Evolutionary conservation across 1,140 invertebrate species (phyloP).

Genomic region (Aradophagus sp.): DNA sequence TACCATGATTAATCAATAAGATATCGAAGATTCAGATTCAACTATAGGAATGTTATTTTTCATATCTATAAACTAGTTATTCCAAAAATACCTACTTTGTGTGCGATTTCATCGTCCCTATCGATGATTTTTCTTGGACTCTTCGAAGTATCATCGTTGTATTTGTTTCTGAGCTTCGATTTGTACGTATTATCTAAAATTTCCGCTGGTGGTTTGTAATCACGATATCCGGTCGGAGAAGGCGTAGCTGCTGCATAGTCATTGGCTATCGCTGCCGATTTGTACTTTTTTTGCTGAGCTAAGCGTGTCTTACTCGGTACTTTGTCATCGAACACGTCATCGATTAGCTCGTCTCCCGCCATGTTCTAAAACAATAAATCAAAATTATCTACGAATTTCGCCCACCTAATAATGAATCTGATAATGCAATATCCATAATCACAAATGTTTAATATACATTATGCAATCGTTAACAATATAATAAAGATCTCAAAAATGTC

Average conservation of each 20-base stretch:
- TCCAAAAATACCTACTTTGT: conserved; percentile 76
- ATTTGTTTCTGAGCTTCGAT: conserved; percentile 49
- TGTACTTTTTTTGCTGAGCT: conserved; percentile 52
- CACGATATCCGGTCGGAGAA: conserved; percentile 85
- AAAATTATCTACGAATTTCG: too few species aligned
- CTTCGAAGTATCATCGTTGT: conserved; percentile 29
- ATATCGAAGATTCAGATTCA: too few species aligned
- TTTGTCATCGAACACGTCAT: conserved; percentile 85
- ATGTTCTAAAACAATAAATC: conserved; percentile 62
- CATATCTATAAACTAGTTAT: not conserved
- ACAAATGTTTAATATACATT: too few species aligned
- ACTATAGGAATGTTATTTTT: not conserved
- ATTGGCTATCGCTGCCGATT: conserved; percentile 36
- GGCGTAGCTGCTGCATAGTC: conserved; percentile 73
- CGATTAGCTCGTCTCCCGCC: conserved; percentile 80
- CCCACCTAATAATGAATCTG: too few species aligned
- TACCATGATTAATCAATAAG: too few species aligned
- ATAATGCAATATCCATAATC: too few species aligned
- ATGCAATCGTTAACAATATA: too few species aligned
- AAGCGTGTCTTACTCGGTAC: conserved; percentile 20
- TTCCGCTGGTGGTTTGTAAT: conserved; percentile 84
- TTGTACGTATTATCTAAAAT: conserved; percentile 73
- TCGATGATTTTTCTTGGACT: conserved; percentile 59
- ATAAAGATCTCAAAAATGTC: too few species aligned
- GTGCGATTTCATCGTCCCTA: conserved; percentile 77